Conservation (phyloP, 2,888 invertebrate species). For the Diarsia brunnea region DNA sequence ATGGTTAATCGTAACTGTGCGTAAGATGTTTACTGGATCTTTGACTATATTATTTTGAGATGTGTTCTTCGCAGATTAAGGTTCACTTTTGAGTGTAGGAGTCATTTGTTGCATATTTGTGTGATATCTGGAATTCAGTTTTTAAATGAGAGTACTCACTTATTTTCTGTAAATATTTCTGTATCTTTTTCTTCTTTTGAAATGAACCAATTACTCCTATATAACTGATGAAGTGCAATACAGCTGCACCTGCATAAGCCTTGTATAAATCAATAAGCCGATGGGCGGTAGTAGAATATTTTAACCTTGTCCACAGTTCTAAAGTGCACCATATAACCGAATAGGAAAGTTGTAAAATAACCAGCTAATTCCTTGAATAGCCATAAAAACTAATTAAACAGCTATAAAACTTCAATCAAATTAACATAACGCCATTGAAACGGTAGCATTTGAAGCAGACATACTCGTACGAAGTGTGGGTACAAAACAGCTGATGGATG, state of each 20-base stretch:
- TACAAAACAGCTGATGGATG: slow-evolving; percentile 61
- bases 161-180: background rate
- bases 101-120: background rate
- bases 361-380: background rate
- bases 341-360: slow-evolving; percentile 9
- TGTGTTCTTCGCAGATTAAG: background rate
- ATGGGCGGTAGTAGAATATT: slow-evolving; percentile 4
- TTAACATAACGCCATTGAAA: slow-evolving; percentile 42
- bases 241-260: background rate
- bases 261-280: slow-evolving; percentile 3
- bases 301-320: background rate
- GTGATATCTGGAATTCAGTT: background rate
- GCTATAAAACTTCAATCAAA: slow-evolving; percentile 36
- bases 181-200: background rate
- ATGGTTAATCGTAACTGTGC: slow-evolving; percentile 43
- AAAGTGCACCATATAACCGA: background rate
- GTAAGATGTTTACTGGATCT: slow-evolving; percentile 17
- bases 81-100: background rate
- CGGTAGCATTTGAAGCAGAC: slow-evolving; percentile 35
- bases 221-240: background rate
- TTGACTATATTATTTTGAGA: background rate
- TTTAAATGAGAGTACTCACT: background rate
- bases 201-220: background rate
- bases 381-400: slow-evolving; percentile 35
- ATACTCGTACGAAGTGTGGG: slow-evolving; percentile 30